Evolutionary conservation across 2,888 invertebrate genomes (phyloP), one percentile per base, ranked within the genome.

Genomic region (Sphecodes monilicornis): DNA sequence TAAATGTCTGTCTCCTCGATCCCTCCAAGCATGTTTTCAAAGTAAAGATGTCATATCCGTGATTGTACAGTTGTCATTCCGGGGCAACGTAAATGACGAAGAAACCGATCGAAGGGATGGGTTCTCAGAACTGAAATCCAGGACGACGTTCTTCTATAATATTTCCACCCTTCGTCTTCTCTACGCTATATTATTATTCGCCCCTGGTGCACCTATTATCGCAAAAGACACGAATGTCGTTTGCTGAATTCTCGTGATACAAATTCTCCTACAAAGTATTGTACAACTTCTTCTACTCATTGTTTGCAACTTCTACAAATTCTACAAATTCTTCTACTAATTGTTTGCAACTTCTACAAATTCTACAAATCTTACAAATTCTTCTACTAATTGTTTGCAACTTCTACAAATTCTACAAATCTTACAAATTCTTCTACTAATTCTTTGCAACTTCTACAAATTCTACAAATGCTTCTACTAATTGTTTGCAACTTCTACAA

Each of bases 11-110:
- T 57, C 72, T 75, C 41, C 26, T 60, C 46, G 57, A 36, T 69
- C 76, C 54, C 41, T 72, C 18, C 64, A 74, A 87, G 83, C 43
- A 89, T 88, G 87, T 85, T 86, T 88, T 80, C 70, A 87, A 88
- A 86, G 83, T 85, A 79, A 90, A 88, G 85, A 91, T 81, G 90
- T 89, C 89, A 90, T 90, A 91, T 91, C 91, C 91, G 88, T 86
- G 87, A 88, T 90, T 87, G 91, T 92, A 89, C 89, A 90, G 90
- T 92, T 91, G 92, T 92, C 92, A 92, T 91, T 90, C 87, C 89
- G 86, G 90, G 87, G 87, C 89, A 86, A 90, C 85, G 79, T 78
- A 81, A 86, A 87, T 82, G 89, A 90, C 88, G 88, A 84, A 85
- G 85, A 91, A 86, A 84, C 80, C 84, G 76, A 78, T 84, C 81